phyloP scores from a whole-genome alignment of 2,797 vertebrate genomes.

The Chiroxiphia lanceolata region DNA sequence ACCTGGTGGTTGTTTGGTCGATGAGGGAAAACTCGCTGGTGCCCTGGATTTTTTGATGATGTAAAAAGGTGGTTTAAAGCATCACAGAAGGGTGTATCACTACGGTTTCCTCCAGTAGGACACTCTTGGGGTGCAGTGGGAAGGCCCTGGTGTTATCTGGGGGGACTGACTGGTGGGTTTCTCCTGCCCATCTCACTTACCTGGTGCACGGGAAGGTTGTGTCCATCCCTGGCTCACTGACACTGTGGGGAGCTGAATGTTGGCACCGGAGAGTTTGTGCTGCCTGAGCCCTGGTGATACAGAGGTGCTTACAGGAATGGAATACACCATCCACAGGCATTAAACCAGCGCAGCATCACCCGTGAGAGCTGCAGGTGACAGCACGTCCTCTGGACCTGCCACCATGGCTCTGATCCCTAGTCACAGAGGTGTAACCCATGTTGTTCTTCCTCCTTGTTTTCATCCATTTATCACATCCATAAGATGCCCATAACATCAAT shows the following conservation, averaged over 20 bases:
- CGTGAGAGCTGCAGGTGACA: neutral
- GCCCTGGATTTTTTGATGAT: neutral
- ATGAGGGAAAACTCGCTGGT: neutral
- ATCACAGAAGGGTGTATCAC: neutral
- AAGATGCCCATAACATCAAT: neutral
- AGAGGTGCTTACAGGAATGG: neutral
- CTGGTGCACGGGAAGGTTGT: neutral
- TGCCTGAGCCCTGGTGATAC: neutral
- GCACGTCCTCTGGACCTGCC: neutral
- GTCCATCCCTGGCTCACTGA: neutral
- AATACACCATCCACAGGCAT: neutral
- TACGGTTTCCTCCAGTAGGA: neutral
- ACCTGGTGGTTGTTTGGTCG: neutral
- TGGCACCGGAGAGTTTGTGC: neutral
- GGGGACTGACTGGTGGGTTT: rapidly evolving
- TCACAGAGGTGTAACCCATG: neutral
- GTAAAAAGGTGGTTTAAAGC: neutral
- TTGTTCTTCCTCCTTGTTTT: neutral
- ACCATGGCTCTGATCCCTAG: neutral
- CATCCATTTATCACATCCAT: neutral
- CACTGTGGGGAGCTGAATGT: rapidly evolving
- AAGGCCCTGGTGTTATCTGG: neutral
- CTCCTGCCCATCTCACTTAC: neutral
- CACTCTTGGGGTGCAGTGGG: rapidly evolving
- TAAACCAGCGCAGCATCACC: neutral